Percentiles rank a stretch among this genome's conserved stretches.
phyloP scores from a whole-genome alignment of 2,797 vertebrate genomes.

The Falco columbarius region DNA sequence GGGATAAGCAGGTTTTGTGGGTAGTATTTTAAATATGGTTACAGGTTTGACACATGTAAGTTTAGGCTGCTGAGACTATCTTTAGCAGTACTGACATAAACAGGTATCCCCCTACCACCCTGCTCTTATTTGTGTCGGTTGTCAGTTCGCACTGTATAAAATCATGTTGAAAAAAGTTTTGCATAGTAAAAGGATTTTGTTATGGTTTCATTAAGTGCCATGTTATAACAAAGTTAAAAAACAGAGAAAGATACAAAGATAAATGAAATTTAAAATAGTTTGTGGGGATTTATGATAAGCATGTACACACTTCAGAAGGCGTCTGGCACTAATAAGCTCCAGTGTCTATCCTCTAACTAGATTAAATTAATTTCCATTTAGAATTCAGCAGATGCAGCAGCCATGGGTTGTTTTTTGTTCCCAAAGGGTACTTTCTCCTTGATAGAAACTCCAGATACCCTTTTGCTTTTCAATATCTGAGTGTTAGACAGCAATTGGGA shows the following conservation, averaged over 20 bases:
- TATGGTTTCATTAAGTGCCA: not conserved
- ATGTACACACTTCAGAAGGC: not conserved
- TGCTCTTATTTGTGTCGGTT: not conserved
- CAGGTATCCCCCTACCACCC: not conserved
- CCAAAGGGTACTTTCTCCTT: not conserved
- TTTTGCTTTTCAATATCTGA: not conserved
- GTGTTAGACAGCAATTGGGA: not conserved
- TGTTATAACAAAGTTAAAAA: not conserved
- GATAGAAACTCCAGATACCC: not conserved
- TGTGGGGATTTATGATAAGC: conserved; percentile 20
- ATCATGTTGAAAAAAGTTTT: not conserved
- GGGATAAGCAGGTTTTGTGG: not conserved
- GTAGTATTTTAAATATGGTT: not conserved
- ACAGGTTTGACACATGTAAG: not conserved
- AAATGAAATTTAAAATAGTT: conserved; percentile 25
- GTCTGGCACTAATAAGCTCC: conserved; percentile 32
- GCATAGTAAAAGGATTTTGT: not conserved
- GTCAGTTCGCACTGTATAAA: not conserved
- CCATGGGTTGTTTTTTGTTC: conserved; percentile 3
- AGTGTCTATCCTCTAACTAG: conserved; percentile 1
- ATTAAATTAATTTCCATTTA: conserved; percentile 45
- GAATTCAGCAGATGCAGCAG: conserved; percentile 37
- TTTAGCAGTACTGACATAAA: not conserved
- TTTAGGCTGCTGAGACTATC: not conserved
- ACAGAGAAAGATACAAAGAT: not conserved